A percentile compares a stretch with the other conserved stretches of the same genome.
Evolutionary conservation across 2,888 invertebrate species (phyloP).

Genomic region (Hybos culiciformis): DNA sequence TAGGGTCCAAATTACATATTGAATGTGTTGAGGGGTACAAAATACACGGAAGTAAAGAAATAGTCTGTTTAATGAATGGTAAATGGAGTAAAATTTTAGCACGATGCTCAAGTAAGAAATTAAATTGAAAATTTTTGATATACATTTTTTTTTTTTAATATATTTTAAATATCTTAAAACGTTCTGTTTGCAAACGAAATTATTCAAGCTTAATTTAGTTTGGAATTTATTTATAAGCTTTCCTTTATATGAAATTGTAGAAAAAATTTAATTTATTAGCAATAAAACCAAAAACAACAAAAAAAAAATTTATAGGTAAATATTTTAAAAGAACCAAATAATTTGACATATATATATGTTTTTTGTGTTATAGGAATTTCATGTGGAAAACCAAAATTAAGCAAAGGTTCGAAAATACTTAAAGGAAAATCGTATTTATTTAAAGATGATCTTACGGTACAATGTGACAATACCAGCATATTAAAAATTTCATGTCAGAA

Average conservation of each 20-base stretch:
- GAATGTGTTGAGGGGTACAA: not conserved
- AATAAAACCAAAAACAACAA: no score
- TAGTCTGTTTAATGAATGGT: slow-evolving; percentile 26
- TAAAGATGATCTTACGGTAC: slow-evolving; percentile 35
- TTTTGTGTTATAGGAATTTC: slow-evolving; percentile 34
- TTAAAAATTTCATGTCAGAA: slow-evolving; percentile 25
- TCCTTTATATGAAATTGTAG: no score
- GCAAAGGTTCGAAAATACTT: slow-evolving; percentile 29
- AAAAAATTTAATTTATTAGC: no score
- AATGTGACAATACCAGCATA: slow-evolving; percentile 12
- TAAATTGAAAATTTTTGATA: no score
- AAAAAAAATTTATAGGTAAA: no score
- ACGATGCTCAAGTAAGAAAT: slow-evolving; percentile 38
- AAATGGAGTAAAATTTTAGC: slow-evolving; percentile 39
- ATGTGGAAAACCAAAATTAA: slow-evolving; percentile 38
- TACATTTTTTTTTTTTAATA: no score
- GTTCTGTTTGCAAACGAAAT: no score
- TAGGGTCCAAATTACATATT: not conserved
- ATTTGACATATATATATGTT: not conserved
- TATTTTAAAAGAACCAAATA: no score
- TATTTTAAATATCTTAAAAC: no score
- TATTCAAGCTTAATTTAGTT: no score
- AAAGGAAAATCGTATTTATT: slow-evolving; percentile 39
- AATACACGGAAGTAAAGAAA: not conserved
- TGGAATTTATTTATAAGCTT: no score